Evolutionary conservation across 2,797 vertebrate species (phyloP).

Genomic region (Micrastur ruficollis): DNA sequence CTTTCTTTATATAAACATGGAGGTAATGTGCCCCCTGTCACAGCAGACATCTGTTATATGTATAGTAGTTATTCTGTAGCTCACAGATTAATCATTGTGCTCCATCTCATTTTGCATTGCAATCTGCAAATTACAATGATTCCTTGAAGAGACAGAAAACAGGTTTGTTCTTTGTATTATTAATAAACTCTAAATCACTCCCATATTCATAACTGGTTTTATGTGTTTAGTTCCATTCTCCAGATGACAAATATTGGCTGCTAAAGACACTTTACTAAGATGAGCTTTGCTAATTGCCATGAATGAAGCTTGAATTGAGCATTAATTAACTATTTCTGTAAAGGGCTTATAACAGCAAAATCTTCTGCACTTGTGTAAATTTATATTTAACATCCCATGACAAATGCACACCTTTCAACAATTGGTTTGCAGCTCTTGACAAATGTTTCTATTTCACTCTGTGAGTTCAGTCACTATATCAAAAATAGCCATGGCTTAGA

Average conservation of each 20-base stretch:
- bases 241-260: conserved; percentile 34
- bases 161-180: conserved; percentile 63
- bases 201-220: conserved; percentile 46
- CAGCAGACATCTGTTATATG: conserved; percentile 72
- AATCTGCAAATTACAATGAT: conserved; percentile 63
- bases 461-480: background rate
- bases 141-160: conserved; percentile 62
- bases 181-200: conserved; percentile 51
- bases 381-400: conserved; percentile 37
- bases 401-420: conserved; percentile 27
- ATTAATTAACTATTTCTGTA: conserved; percentile 42
- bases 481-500: conserved; percentile 27
- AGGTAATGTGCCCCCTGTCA: conserved; percentile 77
- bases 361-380: conserved; percentile 38
- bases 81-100: conserved; percentile 68
- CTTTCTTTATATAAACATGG: conserved; percentile 72
- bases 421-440: conserved; percentile 25
- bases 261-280: background rate
- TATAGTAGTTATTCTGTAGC: conserved; percentile 55
- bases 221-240: conserved; percentile 16
- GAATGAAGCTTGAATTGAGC: conserved; percentile 5
- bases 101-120: conserved; percentile 65
- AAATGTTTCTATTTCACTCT: conserved; percentile 38
- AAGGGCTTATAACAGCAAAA: conserved; percentile 26
- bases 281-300: conserved; percentile 20